Percentiles rank a stretch among this genome's conserved stretches.
Evolutionary conservation across 2,888 invertebrate genomes (phyloP).

Genomic region (Dendrolimus pini): DNA sequence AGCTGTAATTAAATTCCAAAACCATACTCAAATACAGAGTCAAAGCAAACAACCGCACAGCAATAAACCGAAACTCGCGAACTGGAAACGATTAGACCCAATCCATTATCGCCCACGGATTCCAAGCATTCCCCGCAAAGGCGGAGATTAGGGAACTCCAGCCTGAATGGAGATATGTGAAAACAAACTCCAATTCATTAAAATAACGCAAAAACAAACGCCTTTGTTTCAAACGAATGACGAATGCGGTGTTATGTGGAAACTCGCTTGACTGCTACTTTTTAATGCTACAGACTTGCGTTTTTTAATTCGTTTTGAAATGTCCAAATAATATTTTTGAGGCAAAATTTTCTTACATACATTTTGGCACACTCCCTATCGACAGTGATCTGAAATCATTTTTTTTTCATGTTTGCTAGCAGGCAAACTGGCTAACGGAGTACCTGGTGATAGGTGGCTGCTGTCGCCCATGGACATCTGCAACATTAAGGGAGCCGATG

Average conservation of each 20-base stretch:
- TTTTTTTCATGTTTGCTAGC: no score
- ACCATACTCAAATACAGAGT: neutral
- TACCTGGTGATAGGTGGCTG: no score
- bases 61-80: neutral
- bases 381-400: no score
- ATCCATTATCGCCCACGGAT: slow-evolving; percentile 3
- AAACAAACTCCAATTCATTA: neutral
- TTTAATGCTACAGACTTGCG: neutral
- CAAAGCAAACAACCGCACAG: neutral
- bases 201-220: neutral
- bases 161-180: neutral
- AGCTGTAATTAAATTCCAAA: neutral
- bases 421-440: no score
- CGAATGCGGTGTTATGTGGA: neutral
- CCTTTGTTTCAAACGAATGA: slow-evolving; percentile 9
- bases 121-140: neutral
- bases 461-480: no score
- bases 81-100: neutral
- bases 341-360: no score
- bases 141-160: neutral
- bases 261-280: neutral
- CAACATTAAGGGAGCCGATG: no score
- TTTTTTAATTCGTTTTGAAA: neutral
- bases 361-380: no score
- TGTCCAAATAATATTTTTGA: no score